phyloP scores from a whole-genome alignment of 2,888 invertebrate genomes.

The Muschampia plurimacula region DNA sequence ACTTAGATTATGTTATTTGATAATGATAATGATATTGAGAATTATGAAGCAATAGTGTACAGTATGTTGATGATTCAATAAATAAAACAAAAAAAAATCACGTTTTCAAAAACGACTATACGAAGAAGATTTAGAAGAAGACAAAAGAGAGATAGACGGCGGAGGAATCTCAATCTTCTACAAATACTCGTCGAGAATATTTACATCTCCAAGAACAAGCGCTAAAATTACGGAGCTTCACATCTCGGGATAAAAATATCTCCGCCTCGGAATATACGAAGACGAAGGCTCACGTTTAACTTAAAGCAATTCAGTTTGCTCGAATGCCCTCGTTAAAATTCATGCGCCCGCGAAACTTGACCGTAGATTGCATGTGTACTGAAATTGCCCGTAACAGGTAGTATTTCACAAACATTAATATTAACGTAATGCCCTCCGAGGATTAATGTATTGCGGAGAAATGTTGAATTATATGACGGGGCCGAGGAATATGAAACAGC shows the following conservation, averaged over 20 bases:
- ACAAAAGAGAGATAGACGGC: not conserved
- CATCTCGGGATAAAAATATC: slow-evolving; percentile 5
- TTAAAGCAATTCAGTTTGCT: slow-evolving; percentile 16
- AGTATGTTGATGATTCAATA: no score
- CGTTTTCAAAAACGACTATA: no score
- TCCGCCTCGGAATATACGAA: slow-evolving; percentile 22
- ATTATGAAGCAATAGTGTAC: no score
- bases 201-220: not conserved
- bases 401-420: slow-evolving; percentile 38
- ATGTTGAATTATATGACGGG: slow-evolving; percentile 25
- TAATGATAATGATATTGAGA: no score
- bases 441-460: slow-evolving; percentile 30
- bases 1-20: no score
- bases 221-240: slow-evolving; percentile 3
- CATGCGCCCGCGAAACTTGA: slow-evolving; percentile 27
- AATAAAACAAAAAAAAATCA: no score
- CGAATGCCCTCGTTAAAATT: slow-evolving; percentile 23
- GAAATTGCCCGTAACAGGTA: slow-evolving; percentile 31
- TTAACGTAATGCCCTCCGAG: slow-evolving; percentile 22
- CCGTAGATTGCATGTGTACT: slow-evolving; percentile 27
- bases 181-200: not conserved
- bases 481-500: slow-evolving; percentile 12
- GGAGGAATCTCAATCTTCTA: not conserved
- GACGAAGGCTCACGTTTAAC: slow-evolving; percentile 6
- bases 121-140: no score